Evolutionary conservation across 1,140 invertebrate genomes (phyloP), one percentile per base, ranked within the genome.

Genomic region (Ruditapes philippinarum): DNA sequence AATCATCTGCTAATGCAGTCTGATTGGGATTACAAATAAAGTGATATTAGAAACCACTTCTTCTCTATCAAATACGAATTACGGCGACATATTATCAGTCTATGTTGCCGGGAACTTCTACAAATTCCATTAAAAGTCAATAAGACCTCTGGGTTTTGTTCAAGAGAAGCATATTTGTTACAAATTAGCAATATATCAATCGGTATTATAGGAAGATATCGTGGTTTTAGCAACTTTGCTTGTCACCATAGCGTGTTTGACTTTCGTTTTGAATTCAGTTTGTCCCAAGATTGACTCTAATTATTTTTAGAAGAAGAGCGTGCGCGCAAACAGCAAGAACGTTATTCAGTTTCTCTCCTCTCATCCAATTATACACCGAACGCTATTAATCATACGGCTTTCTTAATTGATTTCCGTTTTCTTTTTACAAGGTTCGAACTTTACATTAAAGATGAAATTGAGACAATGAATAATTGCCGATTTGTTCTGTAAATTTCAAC

Each of bases 141-240:
- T 89, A 65, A 82, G 78, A 76, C 11, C 87, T 38, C 78, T 81
- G 78, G 38, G 57, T 89, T 89, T 76, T 89, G 79, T 82, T 82
- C 60, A 74, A 70, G 51, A 38, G n/a, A 38, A 76, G 57, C 36
- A 54, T 82, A 82, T 82, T 89, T 89, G 87, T 89, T 89, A 89
- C 87, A 89, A 89, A 89, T 89, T 89, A 89, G 80, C 79, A 83
- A 89, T 82, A 82, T 82, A 89, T 89, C 87, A 89, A 57, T 54
- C 19, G 51, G 62, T 70, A 80, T 88, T 70, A 88, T 42, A 42
- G 76, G 62, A 40, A 25, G 11, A 31, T 28, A 76, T 40, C 25
- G 22, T 57, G 36, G 45, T 38, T 78, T 62, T 62, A 54, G 54
- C 45, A 42, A 40, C 45, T 28, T 57, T 51, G 1, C 38, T 54